Base-by-base conservation (phyloP, 2,888 invertebrate genomes). In the Dyspetes luteomarginatus region DNA sequence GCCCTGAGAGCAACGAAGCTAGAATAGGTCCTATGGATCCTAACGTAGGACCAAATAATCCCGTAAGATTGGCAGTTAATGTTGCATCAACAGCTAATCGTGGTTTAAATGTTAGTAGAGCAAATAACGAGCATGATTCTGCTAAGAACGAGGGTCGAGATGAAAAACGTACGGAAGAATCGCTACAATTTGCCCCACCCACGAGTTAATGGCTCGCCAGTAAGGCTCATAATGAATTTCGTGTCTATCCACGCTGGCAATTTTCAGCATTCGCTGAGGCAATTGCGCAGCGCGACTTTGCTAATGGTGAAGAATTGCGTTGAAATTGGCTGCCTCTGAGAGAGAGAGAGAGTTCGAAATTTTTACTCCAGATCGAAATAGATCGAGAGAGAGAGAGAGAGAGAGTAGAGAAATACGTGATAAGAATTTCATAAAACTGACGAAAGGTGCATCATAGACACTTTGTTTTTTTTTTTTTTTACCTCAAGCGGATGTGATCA, bases 141-240 rank as follows among this genome's bases (percentile, higher is more conserved):
- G 74, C 78, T 0, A 81, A 84, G 30, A 74, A 65, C 78, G 82
- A 82, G 7, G 67, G 43, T 36, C 73, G 55, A 19, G 76, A 83
- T 7, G 74, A 79, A 19, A 74, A 67, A 17, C 58, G 62, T 12
- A 48, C 81, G 28, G 78, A 77, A 7, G 81, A 81, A 71, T 71
- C 77, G 12, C 60, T 81, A 69, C 81, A 81, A 72, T 84, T 84
- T 41, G 84, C 78, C 24, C 83, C 82, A 1, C 77, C 84, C 12
- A 83, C 81, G 50, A 84, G 84, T 83, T 84, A 84, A 82, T 81
- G 73, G 50, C 56, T 68, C 58, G 68, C 56, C 22, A 48, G 7
- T 4, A 19, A n/a, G 69, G 43, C 69, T 64, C 77, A 55, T 30
- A 50, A 71, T 36, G 74, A 74, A 64, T 58, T 56, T 26, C 74